These are phyloP conservation scores for Agapostemon virescens DNA, from an alignment of 2,888 invertebrate genomes.

Conservation along the genomic window DNA sequence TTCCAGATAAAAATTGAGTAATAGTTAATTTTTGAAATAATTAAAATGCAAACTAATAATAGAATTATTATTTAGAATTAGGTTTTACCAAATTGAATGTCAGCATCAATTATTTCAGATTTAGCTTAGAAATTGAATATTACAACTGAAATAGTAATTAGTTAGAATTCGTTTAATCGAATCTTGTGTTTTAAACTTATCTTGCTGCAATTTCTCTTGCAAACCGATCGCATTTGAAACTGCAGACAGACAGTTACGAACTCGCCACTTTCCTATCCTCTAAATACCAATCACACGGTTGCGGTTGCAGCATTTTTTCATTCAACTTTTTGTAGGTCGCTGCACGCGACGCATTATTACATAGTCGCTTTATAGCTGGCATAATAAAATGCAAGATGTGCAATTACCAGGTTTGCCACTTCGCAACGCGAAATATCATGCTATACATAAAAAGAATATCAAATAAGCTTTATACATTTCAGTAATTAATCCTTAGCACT, in stretches of 20 bases:
- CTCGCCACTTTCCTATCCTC: slow-evolving; percentile 33
- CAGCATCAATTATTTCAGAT: background rate
- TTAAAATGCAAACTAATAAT: background rate
- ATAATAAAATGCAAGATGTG: background rate
- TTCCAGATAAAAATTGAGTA: background rate
- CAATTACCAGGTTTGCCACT: background rate
- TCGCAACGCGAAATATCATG: too few relatives aligned
- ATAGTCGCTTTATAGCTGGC: background rate
- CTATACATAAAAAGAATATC: background rate
- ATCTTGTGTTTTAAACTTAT: background rate
- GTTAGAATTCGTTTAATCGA: background rate
- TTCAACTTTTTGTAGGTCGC: slow-evolving; percentile 25
- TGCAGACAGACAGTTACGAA: slow-evolving; percentile 28
- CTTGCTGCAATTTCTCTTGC: slow-evolving; percentile 38
- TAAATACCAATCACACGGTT: slow-evolving; percentile 41
- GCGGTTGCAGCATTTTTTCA: slow-evolving; percentile 28
- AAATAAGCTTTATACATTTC: background rate
- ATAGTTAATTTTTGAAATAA: background rate
- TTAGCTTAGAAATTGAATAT: background rate
- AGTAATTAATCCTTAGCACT: too few relatives aligned
- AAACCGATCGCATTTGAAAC: slow-evolving; percentile 32
- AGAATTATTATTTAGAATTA: background rate
- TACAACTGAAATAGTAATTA: background rate
- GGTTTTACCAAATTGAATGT: background rate
- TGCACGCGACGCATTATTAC: slow-evolving; percentile 34